Base-by-base conservation (phyloP, 2,113 vertebrate species). In the Solea solea region DNA sequence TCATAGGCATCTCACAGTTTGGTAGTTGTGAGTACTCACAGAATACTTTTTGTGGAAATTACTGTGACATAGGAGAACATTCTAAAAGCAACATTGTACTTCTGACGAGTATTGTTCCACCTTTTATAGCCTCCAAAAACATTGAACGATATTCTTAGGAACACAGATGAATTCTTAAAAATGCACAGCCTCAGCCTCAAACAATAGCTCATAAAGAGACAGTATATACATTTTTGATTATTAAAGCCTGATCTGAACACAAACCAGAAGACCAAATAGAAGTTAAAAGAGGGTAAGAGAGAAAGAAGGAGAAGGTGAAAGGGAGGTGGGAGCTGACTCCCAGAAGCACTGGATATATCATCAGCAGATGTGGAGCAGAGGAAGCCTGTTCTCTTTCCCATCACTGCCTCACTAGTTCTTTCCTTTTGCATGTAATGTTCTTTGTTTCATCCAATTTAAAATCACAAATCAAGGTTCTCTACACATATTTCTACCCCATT, bases 171-270 rank as follows among this genome's bases (percentile, higher is more conserved):
- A 34, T 34, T 34, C 34, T 34, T 34, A 34, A 34, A 34, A 34
- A 34, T 34, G 5, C 34, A 34, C 34, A 34, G 5, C 34, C 34
- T 34, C 45, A 7, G 62, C 42, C 78, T 78, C 44, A 70, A 82
- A 81, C 82, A 83, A 74, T 84, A 80, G 64, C 86, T 83, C 79
- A 76, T 88, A 89, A 90, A 89, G 72, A 81, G 72, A 81, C 77
- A 57, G 64, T 64, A 64, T 73, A 81, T 90, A 15, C 13, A 83
- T 86, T 90, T 89, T 83, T 73, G 9, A 75, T 83, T 87, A 86
- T 88, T 86, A 85, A 87, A 89, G 87, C 74, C 66, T 84, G 81
- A 88, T 84, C 78, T 61, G 72, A 89, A 88, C 84, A 89, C 71
- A 91, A 89, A 88, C 70, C 87, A 91, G 90, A 88, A 61, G 69